Percentiles rank a stretch among this genome's conserved stretches.
phyloP scores from a whole-genome alignment of 2,888 invertebrate species.

The Stomorhina lunata region DNA sequence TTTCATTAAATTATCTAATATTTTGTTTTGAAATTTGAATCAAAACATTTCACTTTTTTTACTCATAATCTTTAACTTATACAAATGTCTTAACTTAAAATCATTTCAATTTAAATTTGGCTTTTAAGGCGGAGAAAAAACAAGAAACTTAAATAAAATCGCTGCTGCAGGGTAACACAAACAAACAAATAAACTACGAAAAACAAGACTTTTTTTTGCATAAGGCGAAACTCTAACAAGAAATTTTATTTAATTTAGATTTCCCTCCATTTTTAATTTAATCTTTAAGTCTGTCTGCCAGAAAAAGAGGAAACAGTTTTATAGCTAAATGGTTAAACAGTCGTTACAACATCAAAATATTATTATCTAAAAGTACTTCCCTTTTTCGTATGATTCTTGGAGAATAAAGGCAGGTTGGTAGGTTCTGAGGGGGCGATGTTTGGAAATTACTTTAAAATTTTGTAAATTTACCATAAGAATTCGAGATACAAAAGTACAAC shows the following conservation, averaged over 20 bases:
- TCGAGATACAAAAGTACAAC: neutral
- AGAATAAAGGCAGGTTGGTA: neutral
- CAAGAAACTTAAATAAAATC: neutral
- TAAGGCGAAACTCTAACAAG: slow-evolving; percentile 3
- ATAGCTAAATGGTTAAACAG: slow-evolving; percentile 40
- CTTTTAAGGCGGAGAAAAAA: neutral
- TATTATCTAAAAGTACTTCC: neutral
- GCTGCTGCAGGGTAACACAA: slow-evolving; percentile 29
- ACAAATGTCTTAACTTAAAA: slow-evolving; percentile 42
- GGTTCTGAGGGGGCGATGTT: neutral
- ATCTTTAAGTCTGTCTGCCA: slow-evolving; percentile 40
- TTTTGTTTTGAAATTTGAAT: neutral
- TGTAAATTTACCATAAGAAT: neutral
- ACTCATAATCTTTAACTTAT: slow-evolving; percentile 9
- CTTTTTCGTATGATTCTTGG: neutral
- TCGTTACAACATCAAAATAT: slow-evolving; percentile 38
- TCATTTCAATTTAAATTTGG: slow-evolving; percentile 51
- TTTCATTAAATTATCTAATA: neutral
- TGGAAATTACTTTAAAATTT: neutral
- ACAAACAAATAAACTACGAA: slow-evolving; percentile 24
- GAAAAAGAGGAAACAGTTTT: slow-evolving; percentile 25
- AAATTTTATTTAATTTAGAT: slow-evolving; percentile 48
- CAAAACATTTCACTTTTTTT: slow-evolving; percentile 2
- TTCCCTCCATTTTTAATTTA: slow-evolving; percentile 48
- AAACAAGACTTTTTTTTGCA: neutral